These are phyloP conservation scores for Phenganax stokvisi DNA, from an alignment of 92 coral and sea anemone genomes.

Conservation along the genomic window DNA sequence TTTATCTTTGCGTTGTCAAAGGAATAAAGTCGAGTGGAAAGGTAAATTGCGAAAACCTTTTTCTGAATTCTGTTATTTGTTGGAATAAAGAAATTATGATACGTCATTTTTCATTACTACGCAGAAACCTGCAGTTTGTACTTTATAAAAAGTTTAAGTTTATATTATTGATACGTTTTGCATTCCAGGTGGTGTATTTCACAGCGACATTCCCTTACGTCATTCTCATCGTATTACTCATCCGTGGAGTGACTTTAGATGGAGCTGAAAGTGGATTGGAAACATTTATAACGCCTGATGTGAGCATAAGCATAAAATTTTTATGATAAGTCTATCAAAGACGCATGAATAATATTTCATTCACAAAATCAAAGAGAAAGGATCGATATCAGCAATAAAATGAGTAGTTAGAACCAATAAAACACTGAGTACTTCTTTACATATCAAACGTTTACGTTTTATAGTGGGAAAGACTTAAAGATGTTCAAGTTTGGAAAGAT, in stretches of 20 bases:
- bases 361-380: background rate
- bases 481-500: conserved; percentile 95
- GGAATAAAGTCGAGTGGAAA: conserved; percentile 99
- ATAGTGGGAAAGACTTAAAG: conserved; percentile 62
- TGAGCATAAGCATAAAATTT: conserved; percentile 4
- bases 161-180: background rate
- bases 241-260: conserved; percentile 92
- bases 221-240: conserved; percentile 65
- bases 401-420: too few relatives aligned
- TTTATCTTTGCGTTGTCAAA: conserved; percentile 91
- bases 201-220: conserved; percentile 96
- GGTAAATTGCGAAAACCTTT: conserved; percentile 42
- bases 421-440: too few relatives aligned
- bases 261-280: conserved; percentile 84
- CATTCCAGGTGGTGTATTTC: conserved; percentile 81
- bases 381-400: too few relatives aligned
- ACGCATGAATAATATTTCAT: background rate
- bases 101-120: background rate
- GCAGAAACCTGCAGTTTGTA: too few relatives aligned
- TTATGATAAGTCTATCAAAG: background rate
- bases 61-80: background rate
- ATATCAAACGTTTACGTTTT: background rate
- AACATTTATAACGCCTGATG: conserved; percentile 85
- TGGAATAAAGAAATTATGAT: background rate
- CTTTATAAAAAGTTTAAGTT: too few relatives aligned